Evolutionary conservation across 2,888 invertebrate genomes (phyloP), one percentile per base, ranked within the genome.

Genomic region (Drosophila mimetica): DNA sequence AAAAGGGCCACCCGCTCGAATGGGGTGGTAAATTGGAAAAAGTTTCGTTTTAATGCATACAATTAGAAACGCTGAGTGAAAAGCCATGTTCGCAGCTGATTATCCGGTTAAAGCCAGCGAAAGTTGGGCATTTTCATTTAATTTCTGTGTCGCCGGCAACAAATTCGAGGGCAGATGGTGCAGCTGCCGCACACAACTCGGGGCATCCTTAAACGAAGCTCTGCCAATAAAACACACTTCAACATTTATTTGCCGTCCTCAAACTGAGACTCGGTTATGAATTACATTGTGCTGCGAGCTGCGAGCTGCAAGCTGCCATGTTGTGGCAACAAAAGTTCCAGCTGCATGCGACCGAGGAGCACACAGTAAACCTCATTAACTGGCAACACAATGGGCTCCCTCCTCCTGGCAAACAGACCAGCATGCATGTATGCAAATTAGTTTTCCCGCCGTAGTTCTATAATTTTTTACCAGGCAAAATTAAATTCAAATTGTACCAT

Each of bases 61-160:
- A 48, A 64, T 65, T 67, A 57, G 48, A 50, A 41, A 32, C 25
- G 42, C 25, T 71, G 67, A 75, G 75, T 76, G 75, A 50, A 64
- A 76, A 82, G 37, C 50, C 59, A 34, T 79, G 75, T 79, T 73
- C 52, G 44, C 36, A 44, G 25, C 36, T 55, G 51, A 79, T 72
- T 69, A 79, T 60, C 55, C 46, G 22, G 4, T 52, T 37, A 44
- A 46, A 44, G 52, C 64, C 52, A 30, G 16, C 44, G n/a, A 28
- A 63, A 63, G 52, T 64, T 63, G 18, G 5, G 9, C 28, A n/a
- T 37, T 64, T 52, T 63, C 20, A 25, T 22, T 58, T 34, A 34
- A 52, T 53, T 63, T 46, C 25, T 2, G 14, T 16, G 14, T 8
- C 4, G 25, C 36, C 32, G 37, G 2, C 9, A 30, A 11, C 6